Evolutionary conservation across 2,113 vertebrate genomes (phyloP), one percentile per base, ranked within the genome.

Genomic region (Takifugu bimaculatus): DNA sequence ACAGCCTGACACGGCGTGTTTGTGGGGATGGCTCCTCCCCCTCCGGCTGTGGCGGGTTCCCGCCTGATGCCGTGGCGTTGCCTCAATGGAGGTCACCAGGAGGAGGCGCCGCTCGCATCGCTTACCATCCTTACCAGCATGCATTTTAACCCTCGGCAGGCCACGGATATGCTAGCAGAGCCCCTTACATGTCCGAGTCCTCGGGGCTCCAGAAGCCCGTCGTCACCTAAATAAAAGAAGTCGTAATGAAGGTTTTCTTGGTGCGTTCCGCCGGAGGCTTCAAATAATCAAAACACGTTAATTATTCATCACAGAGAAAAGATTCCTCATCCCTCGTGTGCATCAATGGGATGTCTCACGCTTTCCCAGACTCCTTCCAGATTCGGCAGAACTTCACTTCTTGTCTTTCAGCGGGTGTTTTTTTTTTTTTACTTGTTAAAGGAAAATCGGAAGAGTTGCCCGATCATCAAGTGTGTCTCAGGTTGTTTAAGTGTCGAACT

Each of bases 221-320:
- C 12, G 11, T 32, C 10, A 42, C 6, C 11, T 26, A 11, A 50
- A 43, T 14, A 65, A 5, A 53, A 28, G 39, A 63, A 59, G 59
- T 50, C 29, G 64, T 63, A 54, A 39, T 13, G 32, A 67, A 61
- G 0, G 43, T 12, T 42, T 5, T 45, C 26, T 27, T 50, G 14
- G 13, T 52, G 61, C 54, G 52, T 72, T 65, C 60, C 44, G 70
- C 64, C 68, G 42, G 26, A 71, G 74, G 75, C 75, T 28, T 55
- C 69, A 73, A 72, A 68, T 50, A 52, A 84, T 83, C 67, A 75
- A 74, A 82, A 85, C 63, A 80, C 65, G 75, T 87, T 55, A 14
- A 83, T 83, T 72, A 85, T 87, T 82, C 68, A 85, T 72, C 68
- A 74, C 58, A 68, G 60, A 72, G 78, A 79, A 75, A 65, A 70